Evolutionary conservation across 1,140 invertebrate species (phyloP), one percentile per base, ranked within the genome.

Genomic region (Drosophila bipectinata): DNA sequence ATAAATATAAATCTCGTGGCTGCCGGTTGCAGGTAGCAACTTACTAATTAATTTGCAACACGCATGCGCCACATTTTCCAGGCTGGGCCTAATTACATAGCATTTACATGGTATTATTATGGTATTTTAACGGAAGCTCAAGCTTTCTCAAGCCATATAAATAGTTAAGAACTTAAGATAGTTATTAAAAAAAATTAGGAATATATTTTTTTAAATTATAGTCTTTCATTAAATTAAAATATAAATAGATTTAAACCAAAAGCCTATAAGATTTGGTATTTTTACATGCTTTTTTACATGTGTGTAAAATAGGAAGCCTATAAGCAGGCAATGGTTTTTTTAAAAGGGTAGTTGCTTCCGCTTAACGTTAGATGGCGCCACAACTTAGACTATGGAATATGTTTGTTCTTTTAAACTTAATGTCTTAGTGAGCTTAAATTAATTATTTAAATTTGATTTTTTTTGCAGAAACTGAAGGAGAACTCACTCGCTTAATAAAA

Each of bases 381-480:
- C 10, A 18, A 1, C 4, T 6, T 45, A 45, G 4, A 45, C 15
- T 8, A 41, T 41, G n/a, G 21, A n/a, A 10, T 8, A 3, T 9
- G 0, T 3, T n/a, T 18, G 26, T 28, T 3, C 4, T 34, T 3
- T 12, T 8, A n/a, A 41, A 9, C 18, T 21, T 14, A 1, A 21
- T 21, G 21, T 21, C 21, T 10, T 30, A 9, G 28, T 21, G 21
- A 39, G 12, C 34, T 53, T 58, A 8, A 18, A 14, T 18, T 37
- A 37, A 30, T 37, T 44, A 24, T 28, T 14, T 21, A 34, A 45
- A 48, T 39, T 12, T 6, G 12, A 37, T 21, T 9, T 56, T 34
- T 21, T 15, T 80, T 89, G 14, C 72, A 92, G 91, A 92, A 90
- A 76, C 83, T 9, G 91, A 92, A 44, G 91, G 89, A 1, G 91